Base-by-base conservation (phyloP, 2,888 invertebrate genomes). In the Mimachlamys varia region DNA sequence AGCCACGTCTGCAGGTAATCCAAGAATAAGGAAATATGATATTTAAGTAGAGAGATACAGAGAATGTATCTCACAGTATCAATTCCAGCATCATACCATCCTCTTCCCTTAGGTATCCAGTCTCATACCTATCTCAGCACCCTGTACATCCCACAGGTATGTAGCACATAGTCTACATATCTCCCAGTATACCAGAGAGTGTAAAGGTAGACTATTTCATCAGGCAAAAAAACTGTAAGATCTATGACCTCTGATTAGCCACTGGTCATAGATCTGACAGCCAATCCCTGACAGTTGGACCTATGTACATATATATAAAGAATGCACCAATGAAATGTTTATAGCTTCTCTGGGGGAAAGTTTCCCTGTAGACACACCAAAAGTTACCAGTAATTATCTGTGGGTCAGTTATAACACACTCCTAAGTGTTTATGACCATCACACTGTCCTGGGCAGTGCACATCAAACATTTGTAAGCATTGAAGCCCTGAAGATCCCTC, bases 201-300 rank as follows among this genome's bases (percentile, higher is more conserved):
- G n/a, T 62, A 62, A 7, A 62, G 62, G n/a, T 7, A 62, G 62
- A 62, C 17, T 22, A 10, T 76, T 76, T 27, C 76, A 76, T 33
- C 27, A 76, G 76, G 76, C 33, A 27, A 76, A 76, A 76, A 76
- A 27, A 7, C 53, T 10, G 76, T 33, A 13, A 76, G 76, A 76
- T 5, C 27, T 33, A 33, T 76, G 33, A 76, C 76, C 76, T 76
- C 76, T 76, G 76, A 27, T 76, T 33, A 76, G 76, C 76, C 76
- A 76, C 10, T 76, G 76, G 76, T 22, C 76, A 76, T 15, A 76
- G 10, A 33, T 33, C 76, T 76, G 76, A 76, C 76, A 76, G 33
- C 33, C 76, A 76, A 33, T 76, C 76, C 76, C 33, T 76, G 76
- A 76, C 76, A 76, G 76, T 33, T 33, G 76, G 76, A 76, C 76